Base-by-base conservation (phyloP, 2,113 vertebrate genomes). In the Turnix velox region DNA sequence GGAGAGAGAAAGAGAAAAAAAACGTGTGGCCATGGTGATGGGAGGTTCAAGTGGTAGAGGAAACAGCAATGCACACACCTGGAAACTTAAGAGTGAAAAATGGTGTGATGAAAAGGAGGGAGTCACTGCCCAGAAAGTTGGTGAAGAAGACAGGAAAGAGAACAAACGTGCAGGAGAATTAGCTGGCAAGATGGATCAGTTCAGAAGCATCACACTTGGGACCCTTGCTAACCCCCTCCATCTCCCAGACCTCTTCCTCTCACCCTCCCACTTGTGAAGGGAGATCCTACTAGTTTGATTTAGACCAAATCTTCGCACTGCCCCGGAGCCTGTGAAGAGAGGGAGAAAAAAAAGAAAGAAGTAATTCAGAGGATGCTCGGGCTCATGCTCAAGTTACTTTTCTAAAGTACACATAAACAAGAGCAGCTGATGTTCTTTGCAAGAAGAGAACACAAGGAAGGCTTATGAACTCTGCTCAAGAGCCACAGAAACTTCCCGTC, bases 261-360 rank as follows among this genome's bases (percentile, higher is more conserved):
- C 94, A 87, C 92, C 87, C 95, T 96, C 95, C 92, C 51, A 63
- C 71, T 12, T 58, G 75, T 35, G 87, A 90, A 92, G 82, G 81
- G 78, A 86, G 55, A 92, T 97, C 74, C 95, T 46, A 13, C 88
- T 97, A 99, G 97, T 99, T 99, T 39, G 99, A 99, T 96, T 99
- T 99, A 94, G 99, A 99, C 99, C 99, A 99, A 97, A 99, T 99
- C 97, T 99, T 99, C 74, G 99, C 98, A 2, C 99, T 99, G 96
- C 99, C 99, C 35, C 99, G 98, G 96, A 99, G 98, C 96, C 99
- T 99, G 97, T 22, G 71, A 74, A 92, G 81, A 95, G 40, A 92
- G 42, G 37, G 72, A 28, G 2, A 3, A 6, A 2, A 8, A 68
- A 12, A 45, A 23, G 58, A 57, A 67, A 28, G 45, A 75, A 20